phyloP scores from a whole-genome alignment of 2,888 invertebrate species.

The Phasia obesa region DNA sequence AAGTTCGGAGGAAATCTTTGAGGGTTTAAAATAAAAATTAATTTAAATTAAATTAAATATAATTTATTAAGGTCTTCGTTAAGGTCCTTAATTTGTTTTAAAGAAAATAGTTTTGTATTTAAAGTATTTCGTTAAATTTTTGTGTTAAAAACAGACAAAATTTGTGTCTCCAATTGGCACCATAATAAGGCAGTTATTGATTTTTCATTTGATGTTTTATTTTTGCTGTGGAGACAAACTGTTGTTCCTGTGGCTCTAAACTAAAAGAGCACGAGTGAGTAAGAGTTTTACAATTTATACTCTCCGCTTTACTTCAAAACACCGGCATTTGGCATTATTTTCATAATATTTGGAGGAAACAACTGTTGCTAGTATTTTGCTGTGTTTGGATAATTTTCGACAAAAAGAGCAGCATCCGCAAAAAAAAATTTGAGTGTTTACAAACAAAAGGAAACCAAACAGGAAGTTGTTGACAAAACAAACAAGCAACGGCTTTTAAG shows the following conservation, averaged over 20 bases:
- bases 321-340: slow-evolving; percentile 41
- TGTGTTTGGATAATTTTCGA: slow-evolving; percentile 13
- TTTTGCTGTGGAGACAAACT: slow-evolving; percentile 36
- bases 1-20: background rate
- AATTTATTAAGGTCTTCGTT: too few relatives aligned
- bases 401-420: slow-evolving; percentile 4
- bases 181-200: slow-evolving; percentile 69
- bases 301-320: slow-evolving; percentile 20
- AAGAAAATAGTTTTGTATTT: background rate
- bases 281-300: slow-evolving; percentile 23
- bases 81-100: too few relatives aligned
- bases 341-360: too few relatives aligned
- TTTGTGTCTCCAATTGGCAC: slow-evolving; percentile 39
- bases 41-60: too few relatives aligned
- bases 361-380: slow-evolving; percentile 47
- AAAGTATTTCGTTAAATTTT: background rate
- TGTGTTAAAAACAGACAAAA: slow-evolving; percentile 18
- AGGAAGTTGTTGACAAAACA: slow-evolving; percentile 65
- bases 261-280: background rate
- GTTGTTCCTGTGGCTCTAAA: slow-evolving; percentile 37
- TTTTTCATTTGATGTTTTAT: slow-evolving; percentile 62
- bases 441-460: slow-evolving; percentile 50
- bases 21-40: too few relatives aligned
- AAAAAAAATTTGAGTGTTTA: slow-evolving; percentile 29
- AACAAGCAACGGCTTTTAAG: slow-evolving; percentile 42